A percentile compares a stretch with the other conserved stretches of the same genome.
Evolutionary conservation across 2,113 vertebrate species (phyloP).

Genomic region (Mixornis gularis): DNA sequence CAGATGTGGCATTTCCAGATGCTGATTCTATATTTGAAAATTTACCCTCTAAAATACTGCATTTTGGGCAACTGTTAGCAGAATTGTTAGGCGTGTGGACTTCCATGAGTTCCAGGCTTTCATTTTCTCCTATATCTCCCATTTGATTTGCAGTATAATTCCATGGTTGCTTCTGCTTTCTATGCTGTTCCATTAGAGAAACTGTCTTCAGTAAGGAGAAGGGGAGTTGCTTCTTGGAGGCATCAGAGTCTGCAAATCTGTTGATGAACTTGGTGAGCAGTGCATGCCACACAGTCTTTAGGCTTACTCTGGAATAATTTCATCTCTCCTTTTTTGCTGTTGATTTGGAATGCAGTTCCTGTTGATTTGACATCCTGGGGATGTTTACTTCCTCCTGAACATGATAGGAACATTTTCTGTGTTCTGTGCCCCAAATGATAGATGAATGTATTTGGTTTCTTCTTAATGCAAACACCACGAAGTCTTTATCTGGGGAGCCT

Average conservation of each 20-base stretch:
- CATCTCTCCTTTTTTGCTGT: neutral
- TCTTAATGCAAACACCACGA: neutral
- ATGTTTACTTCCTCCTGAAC: neutral
- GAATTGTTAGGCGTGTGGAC: neutral
- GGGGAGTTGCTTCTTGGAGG: neutral
- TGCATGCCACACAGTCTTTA: neutral
- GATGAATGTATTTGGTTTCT: neutral
- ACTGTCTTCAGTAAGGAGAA: neutral
- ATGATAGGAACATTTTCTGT: neutral
- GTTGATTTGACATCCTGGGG: neutral
- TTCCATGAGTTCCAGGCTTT: neutral
- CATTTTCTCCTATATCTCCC: neutral
- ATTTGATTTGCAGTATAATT: neutral
- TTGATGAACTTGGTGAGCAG: neutral
- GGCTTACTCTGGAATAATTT: neutral
- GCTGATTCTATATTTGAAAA: neutral
- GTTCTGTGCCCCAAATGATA: neutral
- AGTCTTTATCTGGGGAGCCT: neutral
- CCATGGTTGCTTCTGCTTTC: neutral
- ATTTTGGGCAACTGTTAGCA: neutral
- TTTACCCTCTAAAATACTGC: neutral
- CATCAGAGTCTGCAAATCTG: neutral
- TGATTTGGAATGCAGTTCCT: neutral
- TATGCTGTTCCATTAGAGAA: neutral
- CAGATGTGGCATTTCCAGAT: neutral